Conservation (phyloP, 1,140 invertebrate species). For the Aradophagus sp. region DNA sequence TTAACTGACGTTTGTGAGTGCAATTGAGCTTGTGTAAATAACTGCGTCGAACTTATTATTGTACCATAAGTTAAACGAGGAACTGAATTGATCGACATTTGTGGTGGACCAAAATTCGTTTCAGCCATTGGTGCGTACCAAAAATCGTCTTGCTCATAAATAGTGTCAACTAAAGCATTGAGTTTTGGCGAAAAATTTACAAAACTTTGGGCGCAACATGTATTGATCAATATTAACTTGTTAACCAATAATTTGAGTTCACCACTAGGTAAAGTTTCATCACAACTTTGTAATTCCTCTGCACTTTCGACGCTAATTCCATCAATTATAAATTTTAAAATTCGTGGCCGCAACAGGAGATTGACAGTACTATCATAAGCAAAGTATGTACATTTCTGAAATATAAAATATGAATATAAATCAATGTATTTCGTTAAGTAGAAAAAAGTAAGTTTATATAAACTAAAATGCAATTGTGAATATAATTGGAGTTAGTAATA, state of each 20-base stretch:
- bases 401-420: too few species aligned
- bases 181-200: conserved; percentile 69
- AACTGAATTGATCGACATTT: conserved; percentile 71
- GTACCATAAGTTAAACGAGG: conserved; percentile 70
- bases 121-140: conserved; percentile 73
- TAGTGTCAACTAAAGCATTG: conserved; percentile 70
- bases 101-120: conserved; percentile 73
- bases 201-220: conserved; percentile 70
- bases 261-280: conserved; percentile 68
- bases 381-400: conserved; percentile 71
- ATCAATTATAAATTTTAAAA: conserved; percentile 73
- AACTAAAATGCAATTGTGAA: too few species aligned
- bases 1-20: conserved; percentile 49
- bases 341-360: conserved; percentile 68
- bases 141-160: conserved; percentile 69
- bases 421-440: conserved; percentile 1
- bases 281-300: conserved; percentile 71
- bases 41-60: conserved; percentile 73
- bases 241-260: conserved; percentile 70
- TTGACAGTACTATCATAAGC: conserved; percentile 73
- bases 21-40: conserved; percentile 71
- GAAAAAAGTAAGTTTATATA: too few species aligned
- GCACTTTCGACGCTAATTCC: conserved; percentile 72
- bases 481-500: too few species aligned
- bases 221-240: conserved; percentile 71